Percentiles rank a stretch among this genome's conserved stretches.
Conservation (phyloP, 1,140 invertebrate genomes). For the Danaus plexippus region DNA sequence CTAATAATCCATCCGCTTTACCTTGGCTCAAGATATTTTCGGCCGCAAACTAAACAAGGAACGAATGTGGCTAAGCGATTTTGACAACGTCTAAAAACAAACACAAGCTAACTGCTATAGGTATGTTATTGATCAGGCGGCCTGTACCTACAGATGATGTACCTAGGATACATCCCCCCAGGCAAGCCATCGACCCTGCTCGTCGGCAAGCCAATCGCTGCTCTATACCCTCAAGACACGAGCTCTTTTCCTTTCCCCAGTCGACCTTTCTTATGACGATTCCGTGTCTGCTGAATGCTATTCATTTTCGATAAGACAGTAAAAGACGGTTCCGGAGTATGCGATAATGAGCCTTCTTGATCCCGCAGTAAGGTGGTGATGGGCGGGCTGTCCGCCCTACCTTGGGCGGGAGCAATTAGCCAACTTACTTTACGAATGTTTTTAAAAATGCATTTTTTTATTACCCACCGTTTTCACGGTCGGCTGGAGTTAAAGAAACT, state of each 20-base stretch:
- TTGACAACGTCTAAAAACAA: conserved; percentile 47
- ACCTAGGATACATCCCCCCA: conserved; percentile 41
- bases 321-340: conserved; percentile 39
- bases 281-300: conserved; percentile 42
- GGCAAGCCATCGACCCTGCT: conserved; percentile 44
- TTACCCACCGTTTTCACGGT: conserved; percentile 35
- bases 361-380: conserved; percentile 24
- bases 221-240: conserved; percentile 29
- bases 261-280: conserved; percentile 51
- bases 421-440: conserved; percentile 31
- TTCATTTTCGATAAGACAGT: conserved; percentile 51
- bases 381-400: conserved; percentile 51
- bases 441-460: conserved; percentile 55
- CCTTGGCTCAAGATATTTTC: conserved; percentile 18
- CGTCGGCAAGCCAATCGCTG: conserved; percentile 19
- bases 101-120: conserved; percentile 40
- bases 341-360: conserved; percentile 45
- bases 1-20: no score
- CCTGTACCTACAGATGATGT: conserved; percentile 60
- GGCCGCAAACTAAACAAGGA: conserved; percentile 20
- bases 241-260: conserved; percentile 35
- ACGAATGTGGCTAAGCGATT: conserved; percentile 26
- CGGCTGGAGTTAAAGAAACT: conserved; percentile 16
- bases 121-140: conserved; percentile 53
- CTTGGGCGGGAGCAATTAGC: conserved; percentile 61